Evolutionary conservation across 2,888 invertebrate genomes (phyloP).

Genomic region (Shargacucullia verbasci): DNA sequence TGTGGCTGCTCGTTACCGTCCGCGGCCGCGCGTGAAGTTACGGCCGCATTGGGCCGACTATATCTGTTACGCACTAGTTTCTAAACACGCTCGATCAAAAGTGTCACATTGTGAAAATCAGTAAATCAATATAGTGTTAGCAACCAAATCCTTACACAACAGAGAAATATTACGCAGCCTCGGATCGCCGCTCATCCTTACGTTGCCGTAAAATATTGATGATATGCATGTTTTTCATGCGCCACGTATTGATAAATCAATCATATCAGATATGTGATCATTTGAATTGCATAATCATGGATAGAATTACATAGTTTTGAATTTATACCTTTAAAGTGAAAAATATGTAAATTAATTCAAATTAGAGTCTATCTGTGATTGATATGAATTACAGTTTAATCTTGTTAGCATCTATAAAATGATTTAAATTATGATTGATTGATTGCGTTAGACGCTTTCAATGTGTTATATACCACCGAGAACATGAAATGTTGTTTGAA

Average conservation of each 20-base stretch:
- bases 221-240: too few relatives aligned
- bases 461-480: neutral
- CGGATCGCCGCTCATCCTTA: too few relatives aligned
- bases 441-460: neutral
- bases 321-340: too few relatives aligned
- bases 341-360: slow-evolving; percentile 1
- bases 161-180: too few relatives aligned
- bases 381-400: slow-evolving; percentile 15
- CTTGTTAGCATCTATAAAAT: neutral
- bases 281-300: too few relatives aligned
- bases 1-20: slow-evolving; percentile 87
- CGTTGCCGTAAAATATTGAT: too few relatives aligned
- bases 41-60: slow-evolving; percentile 79
- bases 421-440: neutral
- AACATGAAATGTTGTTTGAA: neutral
- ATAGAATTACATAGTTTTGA: too few relatives aligned
- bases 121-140: too few relatives aligned
- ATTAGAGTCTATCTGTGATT: slow-evolving; percentile 1
- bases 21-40: slow-evolving; percentile 88
- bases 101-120: too few relatives aligned
- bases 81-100: slow-evolving; percentile 33
- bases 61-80: slow-evolving; percentile 57
- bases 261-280: too few relatives aligned
- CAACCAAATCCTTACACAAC: too few relatives aligned
- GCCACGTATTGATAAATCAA: too few relatives aligned